Percentiles rank a stretch among this genome's conserved stretches.
Conservation (phyloP, 2,113 vertebrate species). For the Indicator maculatus region DNA sequence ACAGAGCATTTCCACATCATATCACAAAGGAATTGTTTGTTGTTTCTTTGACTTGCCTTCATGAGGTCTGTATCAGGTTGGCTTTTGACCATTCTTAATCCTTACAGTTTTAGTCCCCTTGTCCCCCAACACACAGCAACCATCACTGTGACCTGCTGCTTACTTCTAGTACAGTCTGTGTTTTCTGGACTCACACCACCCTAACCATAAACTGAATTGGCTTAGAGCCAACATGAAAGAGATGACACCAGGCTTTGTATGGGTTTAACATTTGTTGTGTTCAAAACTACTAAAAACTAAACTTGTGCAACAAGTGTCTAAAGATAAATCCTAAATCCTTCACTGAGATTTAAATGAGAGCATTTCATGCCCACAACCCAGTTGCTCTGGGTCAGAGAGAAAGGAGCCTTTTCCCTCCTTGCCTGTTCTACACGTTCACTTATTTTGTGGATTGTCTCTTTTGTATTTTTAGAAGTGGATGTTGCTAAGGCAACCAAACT, state of each 20-base stretch:
- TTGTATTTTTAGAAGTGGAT: constrained; percentile 80
- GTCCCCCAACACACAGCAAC: background rate
- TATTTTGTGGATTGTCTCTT: constrained; percentile 69
- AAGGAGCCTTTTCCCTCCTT: constrained; percentile 44
- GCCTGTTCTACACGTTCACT: constrained; percentile 37
- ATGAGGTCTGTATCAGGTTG: background rate
- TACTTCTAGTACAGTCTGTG: background rate
- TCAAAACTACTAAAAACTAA: background rate
- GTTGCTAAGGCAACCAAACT: constrained; percentile 80
- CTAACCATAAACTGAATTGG: background rate
- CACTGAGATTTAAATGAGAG: background rate
- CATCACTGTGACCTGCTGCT: background rate
- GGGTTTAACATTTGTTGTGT: background rate
- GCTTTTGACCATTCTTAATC: background rate
- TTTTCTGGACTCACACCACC: background rate
- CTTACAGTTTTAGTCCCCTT: background rate
- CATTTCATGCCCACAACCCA: background rate
- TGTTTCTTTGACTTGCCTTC: background rate
- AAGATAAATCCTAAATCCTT: background rate
- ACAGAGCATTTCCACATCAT: background rate
- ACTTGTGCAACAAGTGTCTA: background rate
- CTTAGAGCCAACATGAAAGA: background rate
- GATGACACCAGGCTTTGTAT: background rate
- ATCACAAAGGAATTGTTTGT: background rate
- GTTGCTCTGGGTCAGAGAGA: constrained; percentile 1